These are phyloP conservation scores for Orthonevra nobilis DNA, from an alignment of 2,888 invertebrate species.

Conservation along the genomic window DNA sequence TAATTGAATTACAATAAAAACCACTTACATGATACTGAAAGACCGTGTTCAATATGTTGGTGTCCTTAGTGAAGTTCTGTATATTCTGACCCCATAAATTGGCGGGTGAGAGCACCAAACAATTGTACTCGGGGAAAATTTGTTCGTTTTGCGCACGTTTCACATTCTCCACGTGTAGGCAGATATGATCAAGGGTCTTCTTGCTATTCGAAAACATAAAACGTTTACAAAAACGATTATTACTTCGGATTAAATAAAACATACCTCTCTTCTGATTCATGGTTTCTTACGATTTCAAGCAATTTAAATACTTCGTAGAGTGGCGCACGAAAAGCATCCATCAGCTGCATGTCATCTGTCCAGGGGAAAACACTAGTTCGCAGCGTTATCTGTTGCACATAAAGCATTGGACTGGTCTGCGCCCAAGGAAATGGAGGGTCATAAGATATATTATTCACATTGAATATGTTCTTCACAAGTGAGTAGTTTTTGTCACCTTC, in stretches of 20 bases:
- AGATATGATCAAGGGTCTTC: conserved; percentile 88
- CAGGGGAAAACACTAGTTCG: conserved; percentile 92
- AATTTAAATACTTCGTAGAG: conserved; percentile 94
- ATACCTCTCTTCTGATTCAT: conserved; percentile 80
- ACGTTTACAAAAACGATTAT: conserved; percentile 23
- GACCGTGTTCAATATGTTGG: conserved; percentile 89
- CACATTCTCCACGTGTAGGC: conserved; percentile 91
- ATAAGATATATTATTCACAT: conserved; percentile 72
- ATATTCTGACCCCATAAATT: conserved; percentile 95
- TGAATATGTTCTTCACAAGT: conserved; percentile 73
- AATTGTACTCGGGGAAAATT: conserved; percentile 94
- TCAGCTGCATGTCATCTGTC: conserved; percentile 89
- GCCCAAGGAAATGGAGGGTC: conserved; percentile 83
- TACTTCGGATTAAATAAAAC: conserved; percentile 1
- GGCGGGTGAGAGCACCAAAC: conserved; percentile 94
- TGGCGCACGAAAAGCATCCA: conserved; percentile 95
- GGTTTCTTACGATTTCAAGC: conserved; percentile 91
- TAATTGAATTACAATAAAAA: conserved; percentile 65
- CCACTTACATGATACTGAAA: conserved; percentile 89
- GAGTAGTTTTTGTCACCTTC: conserved; percentile 73
- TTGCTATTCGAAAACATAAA: conserved; percentile 82
- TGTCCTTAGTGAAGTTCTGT: conserved; percentile 89
- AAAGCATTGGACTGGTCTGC: conserved; percentile 83
- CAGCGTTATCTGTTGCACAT: conserved; percentile 88
- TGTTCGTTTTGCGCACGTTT: conserved; percentile 83